A percentile compares a stretch with the other conserved stretches of the same genome.
Evolutionary conservation across 2,113 vertebrate species (phyloP).

Genomic region (Dasyprocta punctata): DNA sequence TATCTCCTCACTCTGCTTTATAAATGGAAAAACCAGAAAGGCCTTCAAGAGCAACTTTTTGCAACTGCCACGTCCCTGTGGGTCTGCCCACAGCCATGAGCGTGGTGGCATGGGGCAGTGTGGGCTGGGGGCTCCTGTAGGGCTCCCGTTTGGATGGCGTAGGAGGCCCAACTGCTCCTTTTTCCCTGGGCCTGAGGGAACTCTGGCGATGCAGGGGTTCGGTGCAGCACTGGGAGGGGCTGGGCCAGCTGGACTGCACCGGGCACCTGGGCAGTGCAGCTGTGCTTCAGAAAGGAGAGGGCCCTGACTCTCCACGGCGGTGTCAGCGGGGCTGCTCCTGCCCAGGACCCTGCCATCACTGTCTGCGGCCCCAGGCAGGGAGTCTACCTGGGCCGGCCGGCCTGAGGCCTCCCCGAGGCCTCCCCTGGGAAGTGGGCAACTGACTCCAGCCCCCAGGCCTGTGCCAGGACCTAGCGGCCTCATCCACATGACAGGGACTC

Average conservation of each 20-base stretch:
- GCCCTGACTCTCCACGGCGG: rapidly evolving
- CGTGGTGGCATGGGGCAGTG: neutral
- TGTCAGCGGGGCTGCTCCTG: rapidly evolving
- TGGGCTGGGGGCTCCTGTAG: rapidly evolving
- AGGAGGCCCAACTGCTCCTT: rapidly evolving
- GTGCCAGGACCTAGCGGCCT: rapidly evolving
- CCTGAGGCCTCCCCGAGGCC: too few species aligned
- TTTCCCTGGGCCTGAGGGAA: neutral
- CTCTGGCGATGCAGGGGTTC: rapidly evolving
- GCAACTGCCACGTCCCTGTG: neutral
- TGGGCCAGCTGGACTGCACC: rapidly evolving
- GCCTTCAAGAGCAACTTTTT: slow-evolving; percentile 50
- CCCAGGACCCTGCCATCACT: neutral
- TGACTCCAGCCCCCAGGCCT: rapidly evolving
- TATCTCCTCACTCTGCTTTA: slow-evolving; percentile 87
- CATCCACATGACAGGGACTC: rapidly evolving
- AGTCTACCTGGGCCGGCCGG: too few species aligned
- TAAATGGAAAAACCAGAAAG: slow-evolving; percentile 86
- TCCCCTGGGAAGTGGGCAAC: rapidly evolving
- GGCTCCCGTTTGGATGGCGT: rapidly evolving
- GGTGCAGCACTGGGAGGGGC: rapidly evolving
- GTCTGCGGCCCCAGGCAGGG: too few species aligned
- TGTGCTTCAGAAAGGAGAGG: neutral
- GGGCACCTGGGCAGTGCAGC: too few species aligned
- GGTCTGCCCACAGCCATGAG: neutral